Base-by-base conservation (phyloP, 2,888 invertebrate genomes). In the Podotricha telesiphe region DNA sequence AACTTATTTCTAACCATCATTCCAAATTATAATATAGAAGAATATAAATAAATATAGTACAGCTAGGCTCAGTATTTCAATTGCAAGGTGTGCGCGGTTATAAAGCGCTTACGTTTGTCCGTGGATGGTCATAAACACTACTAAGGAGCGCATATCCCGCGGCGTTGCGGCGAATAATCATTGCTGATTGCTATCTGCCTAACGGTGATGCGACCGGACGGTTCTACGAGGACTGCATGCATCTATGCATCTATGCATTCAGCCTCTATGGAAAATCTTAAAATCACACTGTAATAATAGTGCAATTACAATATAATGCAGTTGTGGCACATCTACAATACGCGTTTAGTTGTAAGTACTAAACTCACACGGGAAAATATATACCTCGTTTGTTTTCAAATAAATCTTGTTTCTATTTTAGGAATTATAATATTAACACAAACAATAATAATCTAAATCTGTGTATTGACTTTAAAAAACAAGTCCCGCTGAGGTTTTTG, bases 111-210 rank as follows among this genome's bases (percentile, higher is more conserved):
- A 67, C 20, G 65, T 64, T 65, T 68, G 62, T 58, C 42, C 65
- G 45, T 65, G 28, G 55, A 63, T 47, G 51, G 37, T 51, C 66
- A 65, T 70, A 72, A 72, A 72, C 61, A 67, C 61, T 47, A 67
- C 56, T 53, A 53, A 68, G 65, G 56, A 58, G 47, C 75, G 73
- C 69, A 71, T 72, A 76, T 75, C 76, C 76, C 71, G 75, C 74
- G 78, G 73, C 77, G 77, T 74, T 74, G 74, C 71, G 71, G 79
- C 78, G 81, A 79, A 81, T 78, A 83, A 83, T 85, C 83, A 83
- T 73, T 28, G 74, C 69, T 80, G 85, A 87, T 87, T 82, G 78
- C 82, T 82, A 86, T 87, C 85, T 78, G 75, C 64, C 50, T 74
- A 77, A 77, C 77, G 77, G 77, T 71, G 73, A 68, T 64, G 69